Conservation (phyloP, 2,797 vertebrate species). For the Graptemys geographica region DNA sequence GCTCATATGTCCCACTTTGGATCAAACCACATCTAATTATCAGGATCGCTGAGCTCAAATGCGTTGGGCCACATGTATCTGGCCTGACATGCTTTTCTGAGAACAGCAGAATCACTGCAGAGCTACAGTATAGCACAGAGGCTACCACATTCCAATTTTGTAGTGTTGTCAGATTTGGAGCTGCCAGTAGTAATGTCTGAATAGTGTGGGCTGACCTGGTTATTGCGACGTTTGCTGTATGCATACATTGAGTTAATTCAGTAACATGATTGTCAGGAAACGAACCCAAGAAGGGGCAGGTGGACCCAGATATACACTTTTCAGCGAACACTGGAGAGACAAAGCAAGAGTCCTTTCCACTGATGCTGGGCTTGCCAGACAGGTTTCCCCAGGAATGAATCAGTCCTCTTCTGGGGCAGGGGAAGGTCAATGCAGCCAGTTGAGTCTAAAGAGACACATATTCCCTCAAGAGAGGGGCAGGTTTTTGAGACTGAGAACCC, state of each 20-base stretch:
- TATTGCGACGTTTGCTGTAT: background rate
- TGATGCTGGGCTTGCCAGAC: background rate
- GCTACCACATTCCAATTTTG: background rate
- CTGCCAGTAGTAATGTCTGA: background rate
- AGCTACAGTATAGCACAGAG: background rate
- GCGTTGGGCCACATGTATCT: constrained; percentile 39
- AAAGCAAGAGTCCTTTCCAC: background rate
- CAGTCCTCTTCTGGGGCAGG: background rate
- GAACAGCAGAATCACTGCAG: background rate
- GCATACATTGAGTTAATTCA: background rate
- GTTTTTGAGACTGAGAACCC: background rate
- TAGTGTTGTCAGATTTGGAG: background rate
- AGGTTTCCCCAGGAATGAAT: background rate
- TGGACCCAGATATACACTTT: background rate
- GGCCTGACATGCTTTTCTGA: constrained; percentile 8
- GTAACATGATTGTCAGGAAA: background rate
- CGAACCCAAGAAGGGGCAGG: background rate
- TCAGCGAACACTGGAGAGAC: background rate
- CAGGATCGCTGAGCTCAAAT: constrained; percentile 32
- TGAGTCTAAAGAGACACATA: background rate
- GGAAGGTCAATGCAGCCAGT: background rate
- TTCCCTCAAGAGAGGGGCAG: background rate
- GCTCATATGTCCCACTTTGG: constrained; percentile 54
- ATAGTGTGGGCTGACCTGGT: background rate
- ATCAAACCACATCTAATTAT: constrained; percentile 70